phyloP scores from a whole-genome alignment of 2,888 invertebrate species.

The Branchellion lobata region DNA sequence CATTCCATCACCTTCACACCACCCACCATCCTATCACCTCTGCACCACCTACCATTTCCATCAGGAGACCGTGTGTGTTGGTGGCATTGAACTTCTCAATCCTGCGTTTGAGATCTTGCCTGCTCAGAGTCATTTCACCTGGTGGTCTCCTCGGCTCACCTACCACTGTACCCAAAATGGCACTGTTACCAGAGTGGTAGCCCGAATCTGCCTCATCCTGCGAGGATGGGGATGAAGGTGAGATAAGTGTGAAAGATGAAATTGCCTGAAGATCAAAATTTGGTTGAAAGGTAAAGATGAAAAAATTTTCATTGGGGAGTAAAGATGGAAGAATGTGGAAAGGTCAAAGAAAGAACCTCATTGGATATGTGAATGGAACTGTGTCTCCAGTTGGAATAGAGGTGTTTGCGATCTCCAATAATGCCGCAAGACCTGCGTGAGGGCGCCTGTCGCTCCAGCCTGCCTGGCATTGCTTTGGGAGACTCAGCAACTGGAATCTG shows the following conservation, averaged over 20 bases:
- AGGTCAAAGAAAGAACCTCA: conserved; percentile 41
- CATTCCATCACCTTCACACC: neutral
- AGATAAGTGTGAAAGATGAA: too few relatives aligned
- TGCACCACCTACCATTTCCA: conserved; percentile 58
- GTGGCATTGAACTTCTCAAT: conserved; percentile 62
- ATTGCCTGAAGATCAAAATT: neutral
- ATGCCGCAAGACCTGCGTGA: conserved; percentile 45
- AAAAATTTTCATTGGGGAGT: neutral
- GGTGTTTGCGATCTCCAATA: conserved; percentile 36
- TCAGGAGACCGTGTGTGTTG: conserved; percentile 61
- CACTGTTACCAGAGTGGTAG: conserved; percentile 45
- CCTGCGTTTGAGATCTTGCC: conserved; percentile 60
- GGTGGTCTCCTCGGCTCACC: conserved; percentile 17
- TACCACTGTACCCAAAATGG: conserved; percentile 6
- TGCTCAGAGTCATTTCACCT: conserved; percentile 53
- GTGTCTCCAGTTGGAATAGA: conserved; percentile 41
- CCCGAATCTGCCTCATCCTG: conserved; percentile 45
- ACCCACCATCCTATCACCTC: neutral
- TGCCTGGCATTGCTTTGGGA: conserved; percentile 25
- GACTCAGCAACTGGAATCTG: conserved; percentile 28
- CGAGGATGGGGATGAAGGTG: neutral
- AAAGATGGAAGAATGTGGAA: neutral
- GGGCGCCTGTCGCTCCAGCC: conserved; percentile 43
- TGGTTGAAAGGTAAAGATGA: neutral
- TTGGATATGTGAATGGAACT: conserved; percentile 46